Conservation (phyloP, 2,888 invertebrate species). For the Anthrax anthrax region DNA sequence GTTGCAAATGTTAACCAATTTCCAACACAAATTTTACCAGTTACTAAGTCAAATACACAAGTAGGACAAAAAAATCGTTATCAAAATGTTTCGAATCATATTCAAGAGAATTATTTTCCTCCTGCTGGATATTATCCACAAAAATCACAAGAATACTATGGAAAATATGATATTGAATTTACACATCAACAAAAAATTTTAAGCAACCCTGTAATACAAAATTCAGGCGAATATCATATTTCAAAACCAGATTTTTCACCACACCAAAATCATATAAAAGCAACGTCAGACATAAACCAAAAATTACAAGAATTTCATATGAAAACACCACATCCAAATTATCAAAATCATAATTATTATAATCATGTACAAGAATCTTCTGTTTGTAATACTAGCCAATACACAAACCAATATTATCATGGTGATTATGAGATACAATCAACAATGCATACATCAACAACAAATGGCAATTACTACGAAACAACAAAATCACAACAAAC, state of each 20-base stretch:
- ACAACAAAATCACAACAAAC: constrained; percentile 20
- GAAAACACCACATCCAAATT: constrained; percentile 16
- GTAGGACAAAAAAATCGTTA: constrained; percentile 7
- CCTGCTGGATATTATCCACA: constrained; percentile 25
- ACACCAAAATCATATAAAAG: constrained; percentile 14
- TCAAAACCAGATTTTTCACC: constrained; percentile 21
- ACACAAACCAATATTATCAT: constrained; percentile 20
- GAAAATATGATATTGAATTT: constrained; percentile 31
- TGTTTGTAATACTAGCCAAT: constrained; percentile 15
- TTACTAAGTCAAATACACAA: constrained; percentile 2
- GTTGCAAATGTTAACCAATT: constrained; percentile 16
- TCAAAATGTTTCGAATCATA: constrained; percentile 3
- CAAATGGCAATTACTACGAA: constrained; percentile 23
- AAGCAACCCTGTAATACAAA: constrained; percentile 13
- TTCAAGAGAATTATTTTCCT: neutral
- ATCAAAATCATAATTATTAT: constrained; percentile 25
- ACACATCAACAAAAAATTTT: constrained; percentile 17
- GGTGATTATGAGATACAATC: constrained; percentile 21
- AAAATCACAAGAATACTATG: constrained; percentile 27
- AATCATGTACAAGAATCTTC: constrained; percentile 23
- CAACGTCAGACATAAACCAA: constrained; percentile 13
- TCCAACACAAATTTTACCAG: constrained; percentile 6
- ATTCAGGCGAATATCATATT: constrained; percentile 24
- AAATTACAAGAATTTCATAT: constrained; percentile 20
- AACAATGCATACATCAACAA: constrained; percentile 20